A percentile compares a stretch with the other conserved stretches of the same genome.
These are phyloP conservation scores for Brachypterus glaber DNA, from an alignment of 2,888 invertebrate genomes.

Conservation along the genomic window DNA sequence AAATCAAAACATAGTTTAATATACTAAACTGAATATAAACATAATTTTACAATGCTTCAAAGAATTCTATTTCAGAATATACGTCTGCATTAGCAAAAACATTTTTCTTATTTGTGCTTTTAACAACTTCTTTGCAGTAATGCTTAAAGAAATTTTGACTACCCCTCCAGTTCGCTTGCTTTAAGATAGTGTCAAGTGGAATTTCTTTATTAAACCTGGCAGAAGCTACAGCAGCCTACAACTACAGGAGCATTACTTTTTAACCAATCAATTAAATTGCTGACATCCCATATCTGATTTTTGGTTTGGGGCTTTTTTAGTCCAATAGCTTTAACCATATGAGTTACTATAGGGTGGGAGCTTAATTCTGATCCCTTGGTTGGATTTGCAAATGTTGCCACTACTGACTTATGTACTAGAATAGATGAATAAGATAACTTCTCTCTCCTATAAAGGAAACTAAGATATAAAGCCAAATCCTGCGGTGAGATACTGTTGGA, in stretches of 20 bases:
- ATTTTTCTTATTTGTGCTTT: too few relatives aligned
- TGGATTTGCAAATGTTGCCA: conserved; percentile 20
- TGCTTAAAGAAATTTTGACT: conserved; percentile 10
- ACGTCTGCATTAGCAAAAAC: too few relatives aligned
- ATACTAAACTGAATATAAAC: too few relatives aligned
- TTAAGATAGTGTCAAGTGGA: conserved; percentile 12
- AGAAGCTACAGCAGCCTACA: conserved; percentile 14
- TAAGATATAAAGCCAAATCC: too few relatives aligned
- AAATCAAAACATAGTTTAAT: too few relatives aligned
- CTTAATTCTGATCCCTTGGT: conserved; percentile 1
- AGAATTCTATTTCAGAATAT: too few relatives aligned
- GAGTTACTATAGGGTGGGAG: conserved; percentile 17
- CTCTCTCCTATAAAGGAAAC: too few relatives aligned
- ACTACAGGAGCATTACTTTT: neutral
- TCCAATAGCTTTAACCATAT: conserved; percentile 18
- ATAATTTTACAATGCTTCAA: too few relatives aligned
- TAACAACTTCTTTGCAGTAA: conserved; percentile 9
- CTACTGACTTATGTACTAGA: conserved; percentile 25
- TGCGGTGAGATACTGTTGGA: too few relatives aligned
- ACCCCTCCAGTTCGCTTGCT: conserved; percentile 12
- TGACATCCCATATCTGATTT: conserved; percentile 12
- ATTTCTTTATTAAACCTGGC: conserved; percentile 6
- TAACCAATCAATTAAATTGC: conserved; percentile 10
- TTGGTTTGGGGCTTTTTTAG: conserved; percentile 1
- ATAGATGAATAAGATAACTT: too few relatives aligned